Percentiles rank a stretch among this genome's conserved stretches.
Evolutionary conservation across 1,140 invertebrate species (phyloP).

Genomic region (Eriosoma lanigerum): DNA sequence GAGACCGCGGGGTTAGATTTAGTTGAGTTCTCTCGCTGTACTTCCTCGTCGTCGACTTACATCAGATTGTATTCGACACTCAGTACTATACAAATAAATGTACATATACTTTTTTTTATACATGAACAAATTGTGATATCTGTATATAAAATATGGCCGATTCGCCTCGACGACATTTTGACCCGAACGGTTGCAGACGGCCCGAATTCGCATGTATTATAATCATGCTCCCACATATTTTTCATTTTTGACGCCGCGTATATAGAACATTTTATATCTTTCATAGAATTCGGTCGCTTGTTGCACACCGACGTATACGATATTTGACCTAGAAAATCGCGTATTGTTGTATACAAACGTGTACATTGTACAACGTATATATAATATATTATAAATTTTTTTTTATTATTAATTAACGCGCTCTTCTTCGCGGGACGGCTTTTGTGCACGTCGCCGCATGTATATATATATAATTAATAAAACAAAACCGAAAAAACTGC

Average conservation of each 20-base stretch:
- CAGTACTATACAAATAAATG: too few relatives aligned
- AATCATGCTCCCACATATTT: neutral
- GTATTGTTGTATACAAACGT: neutral
- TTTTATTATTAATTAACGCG: constrained; percentile 26
- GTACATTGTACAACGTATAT: too few relatives aligned
- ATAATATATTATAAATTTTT: neutral
- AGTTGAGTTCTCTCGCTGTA: neutral
- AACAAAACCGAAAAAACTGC: neutral
- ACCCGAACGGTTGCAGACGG: constrained; percentile 6
- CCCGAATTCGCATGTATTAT: neutral
- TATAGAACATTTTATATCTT: neutral
- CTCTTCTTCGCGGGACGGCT: constrained; percentile 26
- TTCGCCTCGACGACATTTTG: constrained; percentile 16
- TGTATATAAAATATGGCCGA: too few relatives aligned
- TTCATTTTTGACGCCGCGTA: neutral
- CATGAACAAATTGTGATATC: too few relatives aligned
- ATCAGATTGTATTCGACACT: neutral
- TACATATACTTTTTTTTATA: too few relatives aligned
- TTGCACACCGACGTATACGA: neutral
- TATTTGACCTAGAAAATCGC: constrained; percentile 21
- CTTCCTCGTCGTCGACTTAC: neutral
- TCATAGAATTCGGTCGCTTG: neutral
- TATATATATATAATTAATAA: constrained; percentile 31
- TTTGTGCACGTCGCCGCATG: neutral
- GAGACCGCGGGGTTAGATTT: constrained; percentile 12